phyloP scores from a whole-genome alignment of 2,888 invertebrate species.

The Agriopis aurantiaria region DNA sequence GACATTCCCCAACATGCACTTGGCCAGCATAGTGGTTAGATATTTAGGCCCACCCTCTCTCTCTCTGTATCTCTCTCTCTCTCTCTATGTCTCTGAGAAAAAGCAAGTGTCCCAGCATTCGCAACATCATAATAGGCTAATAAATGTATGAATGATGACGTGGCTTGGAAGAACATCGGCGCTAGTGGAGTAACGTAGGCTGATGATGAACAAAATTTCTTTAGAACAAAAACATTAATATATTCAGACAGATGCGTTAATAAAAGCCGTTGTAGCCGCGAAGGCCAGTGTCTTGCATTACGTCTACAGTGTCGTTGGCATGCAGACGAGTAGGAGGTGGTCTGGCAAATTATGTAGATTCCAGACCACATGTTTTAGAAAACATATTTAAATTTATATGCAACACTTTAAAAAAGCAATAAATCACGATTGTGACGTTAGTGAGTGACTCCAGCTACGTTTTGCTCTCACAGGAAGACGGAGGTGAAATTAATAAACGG shows the following conservation, averaged over 20 bases:
- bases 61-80: too few relatives aligned
- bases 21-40: too few relatives aligned
- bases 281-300: slow-evolving; percentile 34
- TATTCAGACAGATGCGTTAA: slow-evolving; percentile 7
- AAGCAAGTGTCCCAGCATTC: too few relatives aligned
- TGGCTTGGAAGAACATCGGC: too few relatives aligned
- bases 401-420: not conserved
- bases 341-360: slow-evolving; percentile 37
- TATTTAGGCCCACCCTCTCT: too few relatives aligned
- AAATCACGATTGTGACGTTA: not conserved
- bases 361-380: slow-evolving; percentile 11
- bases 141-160: too few relatives aligned
- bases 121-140: too few relatives aligned
- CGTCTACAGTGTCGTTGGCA: slow-evolving; percentile 43
- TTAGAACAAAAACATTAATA: not conserved
- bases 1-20: too few relatives aligned
- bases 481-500: too few relatives aligned
- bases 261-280: slow-evolving; percentile 17
- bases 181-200: not conserved
- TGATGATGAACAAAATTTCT: not conserved
- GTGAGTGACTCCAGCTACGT: not conserved
- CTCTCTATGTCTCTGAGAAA: too few relatives aligned
- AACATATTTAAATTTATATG: not conserved
- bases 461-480: not conserved
- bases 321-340: slow-evolving; percentile 43